These are phyloP conservation scores for Carassius gibelio DNA, from an alignment of 2,113 vertebrate genomes.

Conservation along the genomic window DNA sequence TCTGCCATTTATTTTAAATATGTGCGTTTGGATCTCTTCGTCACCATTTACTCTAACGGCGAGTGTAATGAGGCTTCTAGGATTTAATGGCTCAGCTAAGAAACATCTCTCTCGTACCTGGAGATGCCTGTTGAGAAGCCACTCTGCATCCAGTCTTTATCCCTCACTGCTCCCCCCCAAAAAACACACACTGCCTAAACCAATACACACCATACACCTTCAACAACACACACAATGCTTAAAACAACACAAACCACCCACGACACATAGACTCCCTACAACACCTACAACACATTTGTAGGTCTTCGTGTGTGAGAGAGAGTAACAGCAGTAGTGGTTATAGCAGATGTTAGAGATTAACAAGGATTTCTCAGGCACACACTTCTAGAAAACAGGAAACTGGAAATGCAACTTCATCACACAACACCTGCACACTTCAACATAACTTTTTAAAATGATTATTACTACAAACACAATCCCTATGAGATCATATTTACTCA, in stretches of 20 bases:
- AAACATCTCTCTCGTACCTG: slow-evolving; percentile 33
- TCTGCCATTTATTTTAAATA: slow-evolving; percentile 17
- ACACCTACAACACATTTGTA: neutral
- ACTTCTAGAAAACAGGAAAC: neutral
- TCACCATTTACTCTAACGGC: slow-evolving; percentile 1
- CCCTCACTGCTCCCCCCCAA: slow-evolving; percentile 36
- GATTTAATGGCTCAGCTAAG: slow-evolving; percentile 33
- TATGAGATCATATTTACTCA: neutral
- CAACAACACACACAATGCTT: neutral
- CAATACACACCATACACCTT: neutral
- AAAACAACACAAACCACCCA: slow-evolving; percentile 6
- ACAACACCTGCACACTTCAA: neutral
- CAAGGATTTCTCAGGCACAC: neutral
- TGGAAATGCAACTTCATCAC: neutral
- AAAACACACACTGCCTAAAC: neutral
- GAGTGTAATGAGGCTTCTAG: slow-evolving; percentile 12
- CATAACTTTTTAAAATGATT: neutral
- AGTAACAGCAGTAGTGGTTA: neutral
- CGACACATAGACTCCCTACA: neutral
- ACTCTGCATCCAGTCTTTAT: slow-evolving; percentile 32
- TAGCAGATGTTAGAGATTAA: neutral
- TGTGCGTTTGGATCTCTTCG: neutral
- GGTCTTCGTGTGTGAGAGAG: neutral
- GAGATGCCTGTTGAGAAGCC: slow-evolving; percentile 52
- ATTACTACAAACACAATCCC: neutral